Conservation (phyloP, 2,113 vertebrate genomes). For the Lathamus discolor region DNA sequence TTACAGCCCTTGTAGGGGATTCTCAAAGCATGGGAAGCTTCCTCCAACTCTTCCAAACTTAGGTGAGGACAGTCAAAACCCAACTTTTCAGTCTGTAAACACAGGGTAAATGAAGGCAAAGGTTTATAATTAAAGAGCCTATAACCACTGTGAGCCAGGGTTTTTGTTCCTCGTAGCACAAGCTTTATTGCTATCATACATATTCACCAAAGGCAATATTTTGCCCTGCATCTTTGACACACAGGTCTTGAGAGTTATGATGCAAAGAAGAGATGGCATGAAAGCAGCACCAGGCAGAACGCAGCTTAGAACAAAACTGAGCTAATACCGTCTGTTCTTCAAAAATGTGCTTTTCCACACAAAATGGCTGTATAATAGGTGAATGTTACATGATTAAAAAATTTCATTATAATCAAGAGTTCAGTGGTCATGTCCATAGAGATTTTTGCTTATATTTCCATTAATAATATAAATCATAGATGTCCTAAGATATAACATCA, state of each 20-base stretch:
- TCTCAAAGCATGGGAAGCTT: neutral
- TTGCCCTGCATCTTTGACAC: neutral
- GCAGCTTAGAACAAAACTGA: neutral
- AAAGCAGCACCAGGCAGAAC: neutral
- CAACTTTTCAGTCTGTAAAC: neutral
- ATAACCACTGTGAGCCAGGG: neutral
- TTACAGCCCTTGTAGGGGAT: neutral
- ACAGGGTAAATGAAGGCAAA: neutral
- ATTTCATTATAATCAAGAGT: neutral
- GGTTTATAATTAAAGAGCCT: neutral
- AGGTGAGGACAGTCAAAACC: rapidly evolving
- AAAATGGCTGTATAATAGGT: neutral
- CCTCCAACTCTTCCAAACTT: neutral
- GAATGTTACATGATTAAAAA: neutral
- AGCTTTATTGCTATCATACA: neutral
- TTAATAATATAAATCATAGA: neutral
- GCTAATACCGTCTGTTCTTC: neutral
- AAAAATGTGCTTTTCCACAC: neutral
- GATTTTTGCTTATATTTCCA: neutral
- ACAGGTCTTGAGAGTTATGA: rapidly evolving
- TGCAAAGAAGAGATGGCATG: neutral
- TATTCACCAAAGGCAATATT: neutral
- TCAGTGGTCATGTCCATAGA: neutral
- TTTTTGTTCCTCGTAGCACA: neutral
- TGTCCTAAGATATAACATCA: neutral